Evolutionary conservation across 2,888 invertebrate genomes (phyloP).

Genomic region (Ectemnius lituratus): DNA sequence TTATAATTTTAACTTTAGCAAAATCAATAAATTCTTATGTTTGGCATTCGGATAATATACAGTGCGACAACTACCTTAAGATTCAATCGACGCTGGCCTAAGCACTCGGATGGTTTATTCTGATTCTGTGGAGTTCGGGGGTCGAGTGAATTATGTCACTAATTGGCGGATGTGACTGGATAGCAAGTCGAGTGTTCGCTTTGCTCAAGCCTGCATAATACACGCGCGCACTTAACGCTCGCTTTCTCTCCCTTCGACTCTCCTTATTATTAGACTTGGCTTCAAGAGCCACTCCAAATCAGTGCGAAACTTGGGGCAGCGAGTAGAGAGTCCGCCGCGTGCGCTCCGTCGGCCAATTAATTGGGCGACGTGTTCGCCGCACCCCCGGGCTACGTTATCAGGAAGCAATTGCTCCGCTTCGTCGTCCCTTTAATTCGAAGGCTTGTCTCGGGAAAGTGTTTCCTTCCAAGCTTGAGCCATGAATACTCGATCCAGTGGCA

Average conservation of each 20-base stretch:
- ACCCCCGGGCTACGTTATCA: slow-evolving; percentile 55
- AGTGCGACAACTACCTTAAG: too few relatives aligned
- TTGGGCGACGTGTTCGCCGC: slow-evolving; percentile 37
- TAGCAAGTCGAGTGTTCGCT: neutral
- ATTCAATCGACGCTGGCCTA: too few relatives aligned
- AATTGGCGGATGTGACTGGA: neutral
- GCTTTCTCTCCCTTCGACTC: slow-evolving; percentile 14
- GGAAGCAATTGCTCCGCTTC: slow-evolving; percentile 4
- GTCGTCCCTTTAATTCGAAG: too few relatives aligned
- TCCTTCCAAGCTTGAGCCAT: too few relatives aligned
- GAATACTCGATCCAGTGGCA: too few relatives aligned
- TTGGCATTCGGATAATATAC: too few relatives aligned
- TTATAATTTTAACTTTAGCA: too few relatives aligned
- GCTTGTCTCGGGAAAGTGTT: too few relatives aligned
- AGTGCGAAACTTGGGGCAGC: slow-evolving; percentile 55
- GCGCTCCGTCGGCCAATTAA: slow-evolving; percentile 60
- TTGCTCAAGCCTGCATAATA: too few relatives aligned
- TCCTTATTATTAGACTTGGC: slow-evolving; percentile 74
- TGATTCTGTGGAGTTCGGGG: too few relatives aligned
- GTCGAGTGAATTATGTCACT: neutral
- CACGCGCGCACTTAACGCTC: neutral
- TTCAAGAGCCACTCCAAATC: slow-evolving; percentile 54
- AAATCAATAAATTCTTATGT: too few relatives aligned
- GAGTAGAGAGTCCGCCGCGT: slow-evolving; percentile 62
- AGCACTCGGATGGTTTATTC: too few relatives aligned